phyloP scores from a whole-genome alignment of 2,888 invertebrate genomes.

The Agonopterix heracliana region DNA sequence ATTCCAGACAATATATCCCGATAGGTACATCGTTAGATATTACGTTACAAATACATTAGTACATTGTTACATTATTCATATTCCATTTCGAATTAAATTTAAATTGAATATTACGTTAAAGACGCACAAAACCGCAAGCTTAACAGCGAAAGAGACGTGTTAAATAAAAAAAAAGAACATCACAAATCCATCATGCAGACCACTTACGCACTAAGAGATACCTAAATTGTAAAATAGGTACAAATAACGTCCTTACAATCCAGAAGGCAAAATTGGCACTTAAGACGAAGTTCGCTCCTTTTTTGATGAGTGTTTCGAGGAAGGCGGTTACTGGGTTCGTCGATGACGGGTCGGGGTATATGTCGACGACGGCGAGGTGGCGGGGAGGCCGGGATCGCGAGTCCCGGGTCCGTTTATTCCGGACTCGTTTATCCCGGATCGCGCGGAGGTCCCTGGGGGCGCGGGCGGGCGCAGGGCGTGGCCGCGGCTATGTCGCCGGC shows the following conservation, averaged over 20 bases:
- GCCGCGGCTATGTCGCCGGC: constrained; percentile 63
- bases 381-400: background rate
- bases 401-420: background rate
- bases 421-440: constrained; percentile 2
- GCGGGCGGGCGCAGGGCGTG: constrained; percentile 22
- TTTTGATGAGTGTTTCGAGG: constrained; percentile 43
- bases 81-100: constrained; percentile 4
- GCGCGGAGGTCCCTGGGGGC: constrained; percentile 15
- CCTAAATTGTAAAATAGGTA: constrained; percentile 72
- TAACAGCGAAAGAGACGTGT: constrained; percentile 29
- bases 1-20: constrained; percentile 13
- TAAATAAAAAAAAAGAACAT: constrained; percentile 30
- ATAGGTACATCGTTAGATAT: constrained; percentile 1
- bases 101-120: constrained; percentile 6
- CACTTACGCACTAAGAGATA: constrained; percentile 71
- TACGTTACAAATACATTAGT: background rate
- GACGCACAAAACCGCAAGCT: constrained; percentile 41
- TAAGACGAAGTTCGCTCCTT: constrained; percentile 63
- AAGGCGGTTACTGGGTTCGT: constrained; percentile 24
- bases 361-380: background rate
- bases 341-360: constrained; percentile 11
- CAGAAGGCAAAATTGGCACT: constrained; percentile 78
- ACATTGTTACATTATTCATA: constrained; percentile 4
- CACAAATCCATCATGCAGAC: constrained; percentile 59
- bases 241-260: constrained; percentile 73